phyloP scores from a whole-genome alignment of 2,888 invertebrate species.

The Endomychus coccineus region DNA sequence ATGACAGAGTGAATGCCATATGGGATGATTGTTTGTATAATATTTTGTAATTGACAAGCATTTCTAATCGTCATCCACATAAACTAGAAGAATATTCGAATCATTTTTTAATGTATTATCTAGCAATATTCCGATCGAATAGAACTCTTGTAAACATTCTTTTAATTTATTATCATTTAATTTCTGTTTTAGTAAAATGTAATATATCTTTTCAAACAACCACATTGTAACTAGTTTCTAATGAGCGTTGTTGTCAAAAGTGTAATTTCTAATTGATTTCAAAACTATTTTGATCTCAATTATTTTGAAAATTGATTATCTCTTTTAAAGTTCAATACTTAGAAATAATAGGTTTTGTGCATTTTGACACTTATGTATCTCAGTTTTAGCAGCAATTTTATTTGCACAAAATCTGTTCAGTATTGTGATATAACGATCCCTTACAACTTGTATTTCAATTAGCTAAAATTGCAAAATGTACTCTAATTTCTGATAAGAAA shows the following conservation, averaged over 20 bases:
- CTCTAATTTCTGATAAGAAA: too few species aligned
- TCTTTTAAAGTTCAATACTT: too few species aligned
- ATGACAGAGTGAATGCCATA: slow-evolving; percentile 35
- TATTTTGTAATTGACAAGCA: slow-evolving; percentile 37
- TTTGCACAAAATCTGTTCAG: slow-evolving; percentile 36
- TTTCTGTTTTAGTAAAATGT: slow-evolving; percentile 5
- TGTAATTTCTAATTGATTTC: too few species aligned
- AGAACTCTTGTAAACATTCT: slow-evolving; percentile 19
- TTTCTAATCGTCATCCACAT: slow-evolving; percentile 32
- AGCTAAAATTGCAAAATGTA: neutral
- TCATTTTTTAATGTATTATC: slow-evolving; percentile 27
- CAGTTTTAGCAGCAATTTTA: slow-evolving; percentile 19
- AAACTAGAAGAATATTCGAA: slow-evolving; percentile 24
- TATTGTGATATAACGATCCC: slow-evolving; percentile 36
- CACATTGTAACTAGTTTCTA: too few species aligned
- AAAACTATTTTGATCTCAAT: too few species aligned
- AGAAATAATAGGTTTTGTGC: slow-evolving; percentile 29
- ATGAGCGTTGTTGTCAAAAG: too few species aligned
- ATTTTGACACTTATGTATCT: slow-evolving; percentile 20
- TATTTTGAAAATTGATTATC: too few species aligned
- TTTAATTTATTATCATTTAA: slow-evolving; percentile 8
- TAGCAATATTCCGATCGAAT: slow-evolving; percentile 34
- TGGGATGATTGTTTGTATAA: slow-evolving; percentile 32
- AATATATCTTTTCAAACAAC: neutral
- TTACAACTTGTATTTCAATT: slow-evolving; percentile 1